Evolutionary conservation across 2,797 vertebrate genomes (phyloP).

Genomic region (Hemibagrus guttatus): DNA sequence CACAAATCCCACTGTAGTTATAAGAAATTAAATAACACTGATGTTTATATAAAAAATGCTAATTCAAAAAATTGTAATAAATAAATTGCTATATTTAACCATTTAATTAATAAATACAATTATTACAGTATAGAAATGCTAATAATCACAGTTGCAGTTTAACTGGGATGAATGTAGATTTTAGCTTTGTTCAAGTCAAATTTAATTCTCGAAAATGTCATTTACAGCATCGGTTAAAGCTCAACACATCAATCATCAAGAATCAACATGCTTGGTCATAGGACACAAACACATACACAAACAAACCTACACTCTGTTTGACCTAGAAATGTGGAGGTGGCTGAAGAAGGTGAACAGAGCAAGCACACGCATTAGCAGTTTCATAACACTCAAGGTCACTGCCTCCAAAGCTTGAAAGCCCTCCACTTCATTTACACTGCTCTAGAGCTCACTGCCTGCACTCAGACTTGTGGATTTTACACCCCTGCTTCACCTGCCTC

Average conservation of each 20-base stretch:
- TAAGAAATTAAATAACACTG: not conserved
- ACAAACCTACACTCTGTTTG: constrained; percentile 10
- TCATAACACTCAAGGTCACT: constrained; percentile 21
- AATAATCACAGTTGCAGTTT: not conserved
- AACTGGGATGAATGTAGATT: not conserved
- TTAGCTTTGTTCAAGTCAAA: not conserved
- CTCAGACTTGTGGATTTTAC: not conserved
- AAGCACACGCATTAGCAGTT: constrained; percentile 4
- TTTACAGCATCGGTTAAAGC: not conserved
- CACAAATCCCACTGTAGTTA: not conserved
- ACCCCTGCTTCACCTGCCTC: constrained; percentile 25
- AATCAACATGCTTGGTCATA: constrained; percentile 36
- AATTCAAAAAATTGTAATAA: not conserved
- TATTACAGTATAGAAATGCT: not conserved
- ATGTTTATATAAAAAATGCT: not conserved
- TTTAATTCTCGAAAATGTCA: not conserved
- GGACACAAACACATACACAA: constrained; percentile 37
- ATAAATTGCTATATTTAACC: not conserved
- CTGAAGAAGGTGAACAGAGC: constrained; percentile 7
- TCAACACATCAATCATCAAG: not conserved
- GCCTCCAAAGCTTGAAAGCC: not conserved
- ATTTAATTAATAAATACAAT: too few relatives aligned
- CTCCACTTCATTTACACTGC: not conserved
- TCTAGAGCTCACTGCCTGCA: not conserved
- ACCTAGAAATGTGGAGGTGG: constrained; percentile 26